Evolutionary conservation across 1,140 invertebrate species (phyloP), one percentile per base, ranked within the genome.

Genomic region (Adoxophyes honmai): DNA sequence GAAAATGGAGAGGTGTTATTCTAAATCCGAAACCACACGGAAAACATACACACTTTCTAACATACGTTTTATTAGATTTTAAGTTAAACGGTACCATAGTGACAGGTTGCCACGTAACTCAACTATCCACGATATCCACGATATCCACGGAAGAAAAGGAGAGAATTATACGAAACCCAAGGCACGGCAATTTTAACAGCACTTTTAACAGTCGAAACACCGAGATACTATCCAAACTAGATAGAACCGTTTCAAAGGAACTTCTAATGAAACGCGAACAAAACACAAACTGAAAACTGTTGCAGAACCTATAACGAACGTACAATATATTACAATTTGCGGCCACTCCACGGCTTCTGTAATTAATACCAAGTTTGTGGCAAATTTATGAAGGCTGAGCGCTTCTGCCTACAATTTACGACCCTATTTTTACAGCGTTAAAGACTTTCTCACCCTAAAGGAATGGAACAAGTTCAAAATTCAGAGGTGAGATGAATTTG

Each of bases 351-450:
- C 42, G 7, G 42, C 10, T 18, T 21, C 42, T 28, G 16, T 48
- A 48, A 48, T 48, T 48, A 48, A 28, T 48, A 48, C 28, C 42
- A 28, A 48, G 42, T 48, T 48, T 48, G 42, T n/a, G 42, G 42
- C 42, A 13, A 28, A 28, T 48, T 48, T 48, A 48, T 48, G 42
- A 48, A 33, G 18, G 42, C 39, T 16, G 14, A 16, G 14, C 39
- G 39, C 39, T 16, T 44, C 15, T 44, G 14, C 39, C 14, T 10
- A n/a, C 39, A 44, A 44, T 44, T 44, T 44, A 44, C 39, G 39
- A 15, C 39, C 39, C 14, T 44, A 44, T 44, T 44, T 44, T 44
- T 44, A 21, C 1, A 4, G 18, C 0, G 15, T 16, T 44, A 21
- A 21, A 21, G 39, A 7, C 16, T 21, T 16, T 13, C 15, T 44